Conservation (phyloP, 64 coral and sea anemone genomes). For the Stichodactyla mertensii region DNA sequence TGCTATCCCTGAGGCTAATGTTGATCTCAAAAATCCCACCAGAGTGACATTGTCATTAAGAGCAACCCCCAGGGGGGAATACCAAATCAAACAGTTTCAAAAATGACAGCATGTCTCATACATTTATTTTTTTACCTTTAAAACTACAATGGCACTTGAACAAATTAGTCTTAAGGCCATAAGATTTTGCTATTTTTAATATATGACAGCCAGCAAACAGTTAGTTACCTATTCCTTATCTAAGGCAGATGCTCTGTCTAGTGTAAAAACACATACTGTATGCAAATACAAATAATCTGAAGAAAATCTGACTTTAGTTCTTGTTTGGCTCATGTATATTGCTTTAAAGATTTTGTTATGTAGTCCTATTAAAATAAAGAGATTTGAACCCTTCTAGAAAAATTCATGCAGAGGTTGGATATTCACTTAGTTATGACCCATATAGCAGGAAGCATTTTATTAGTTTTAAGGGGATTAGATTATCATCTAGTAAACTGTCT, state of each 20-base stretch:
- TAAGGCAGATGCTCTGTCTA: not conserved
- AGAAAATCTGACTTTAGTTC: not conserved
- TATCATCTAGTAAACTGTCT: constrained; percentile 1
- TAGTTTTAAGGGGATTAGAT: not conserved
- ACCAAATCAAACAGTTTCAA: too few relatives aligned
- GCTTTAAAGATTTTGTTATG: too few relatives aligned
- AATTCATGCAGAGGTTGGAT: not conserved
- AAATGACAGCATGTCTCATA: too few relatives aligned
- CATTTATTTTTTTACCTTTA: too few relatives aligned
- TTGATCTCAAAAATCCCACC: not conserved
- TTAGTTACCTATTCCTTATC: not conserved
- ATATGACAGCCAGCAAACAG: not conserved
- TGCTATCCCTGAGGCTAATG: not conserved
- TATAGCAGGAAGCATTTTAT: not conserved
- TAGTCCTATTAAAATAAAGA: not conserved
- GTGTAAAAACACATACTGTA: not conserved
- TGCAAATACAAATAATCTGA: not conserved
- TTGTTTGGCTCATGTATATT: not conserved
- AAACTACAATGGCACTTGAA: not conserved
- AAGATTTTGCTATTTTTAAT: not conserved
- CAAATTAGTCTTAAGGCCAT: not conserved
- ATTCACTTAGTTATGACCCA: not conserved
- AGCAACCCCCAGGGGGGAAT: too few relatives aligned
- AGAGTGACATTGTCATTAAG: too few relatives aligned
- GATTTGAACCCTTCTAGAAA: not conserved